These are phyloP conservation scores for Hyperoplus lanceolatus DNA, from an alignment of 2,797 vertebrate species.

Conservation along the genomic window DNA sequence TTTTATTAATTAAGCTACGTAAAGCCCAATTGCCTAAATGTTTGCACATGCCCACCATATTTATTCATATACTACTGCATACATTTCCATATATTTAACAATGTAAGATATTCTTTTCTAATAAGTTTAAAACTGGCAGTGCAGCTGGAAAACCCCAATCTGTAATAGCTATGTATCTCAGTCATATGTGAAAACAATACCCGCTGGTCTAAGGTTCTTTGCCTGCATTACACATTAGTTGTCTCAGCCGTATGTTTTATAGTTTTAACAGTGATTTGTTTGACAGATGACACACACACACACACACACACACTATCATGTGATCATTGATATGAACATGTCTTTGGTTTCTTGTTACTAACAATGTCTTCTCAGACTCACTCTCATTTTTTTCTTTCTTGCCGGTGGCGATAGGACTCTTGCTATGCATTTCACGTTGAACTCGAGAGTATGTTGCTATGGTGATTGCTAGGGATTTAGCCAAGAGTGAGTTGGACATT, in stretches of 20 bases:
- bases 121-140: neutral
- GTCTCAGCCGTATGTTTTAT: slow-evolving; percentile 29
- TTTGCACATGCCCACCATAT: slow-evolving; percentile 11
- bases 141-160: neutral
- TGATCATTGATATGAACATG: slow-evolving; percentile 60
- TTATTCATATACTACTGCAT: slow-evolving; percentile 10
- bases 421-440: slow-evolving; percentile 89
- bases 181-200: slow-evolving; percentile 7
- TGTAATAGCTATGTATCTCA: slow-evolving; percentile 4
- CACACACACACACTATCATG: slow-evolving; percentile 23
- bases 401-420: slow-evolving; percentile 81
- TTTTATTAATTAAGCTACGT: slow-evolving; percentile 2
- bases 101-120: slow-evolving; percentile 8
- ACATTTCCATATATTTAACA: neutral
- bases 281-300: slow-evolving; percentile 25
- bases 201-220: slow-evolving; percentile 2
- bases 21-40: neutral
- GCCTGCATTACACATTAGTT: slow-evolving; percentile 16
- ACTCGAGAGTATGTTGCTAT: slow-evolving; percentile 87
- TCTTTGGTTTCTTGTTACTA: slow-evolving; percentile 35
- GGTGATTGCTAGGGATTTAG: slow-evolving; percentile 91
- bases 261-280: slow-evolving; percentile 28
- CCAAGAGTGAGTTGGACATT: slow-evolving; percentile 85
- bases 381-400: slow-evolving; percentile 55
- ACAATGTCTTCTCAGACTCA: slow-evolving; percentile 39